phyloP scores from a whole-genome alignment of 1,140 invertebrate genomes.

The Saccostrea glomerata region DNA sequence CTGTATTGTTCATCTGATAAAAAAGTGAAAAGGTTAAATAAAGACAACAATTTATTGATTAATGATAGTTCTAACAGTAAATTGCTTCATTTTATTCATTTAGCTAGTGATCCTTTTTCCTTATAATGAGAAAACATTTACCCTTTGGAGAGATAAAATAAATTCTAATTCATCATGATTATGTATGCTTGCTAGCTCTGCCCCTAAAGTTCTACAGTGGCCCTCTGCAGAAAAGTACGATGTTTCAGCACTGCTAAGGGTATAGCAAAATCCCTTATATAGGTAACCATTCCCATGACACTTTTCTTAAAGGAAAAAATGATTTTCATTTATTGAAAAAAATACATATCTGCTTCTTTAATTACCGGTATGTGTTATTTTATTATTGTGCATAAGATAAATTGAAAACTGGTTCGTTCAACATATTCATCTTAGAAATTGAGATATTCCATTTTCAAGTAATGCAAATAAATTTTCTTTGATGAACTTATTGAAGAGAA shows the following conservation, averaged over 20 bases:
- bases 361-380: no score
- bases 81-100: no score
- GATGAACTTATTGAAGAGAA: no score
- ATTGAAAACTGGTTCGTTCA: no score
- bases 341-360: no score
- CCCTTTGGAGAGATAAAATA: background rate
- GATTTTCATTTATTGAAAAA: background rate
- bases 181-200: slow-evolving; percentile 9
- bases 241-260: background rate
- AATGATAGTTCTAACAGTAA: no score
- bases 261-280: background rate
- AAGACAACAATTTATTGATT: no score
- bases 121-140: background rate
- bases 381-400: no score
- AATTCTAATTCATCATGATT: background rate
- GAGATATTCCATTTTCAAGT: no score
- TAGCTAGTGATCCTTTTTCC: no score
- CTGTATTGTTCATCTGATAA: background rate
- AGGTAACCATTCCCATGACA: background rate
- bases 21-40: background rate
- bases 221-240: background rate
- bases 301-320: background rate
- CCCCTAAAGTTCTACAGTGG: background rate
- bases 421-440: no score
- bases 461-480: no score